Evolutionary conservation across 37 sponge, comb jelly and placozoan genomes (phyloP).

Genomic region (Chondrilla cf. caribensis): DNA sequence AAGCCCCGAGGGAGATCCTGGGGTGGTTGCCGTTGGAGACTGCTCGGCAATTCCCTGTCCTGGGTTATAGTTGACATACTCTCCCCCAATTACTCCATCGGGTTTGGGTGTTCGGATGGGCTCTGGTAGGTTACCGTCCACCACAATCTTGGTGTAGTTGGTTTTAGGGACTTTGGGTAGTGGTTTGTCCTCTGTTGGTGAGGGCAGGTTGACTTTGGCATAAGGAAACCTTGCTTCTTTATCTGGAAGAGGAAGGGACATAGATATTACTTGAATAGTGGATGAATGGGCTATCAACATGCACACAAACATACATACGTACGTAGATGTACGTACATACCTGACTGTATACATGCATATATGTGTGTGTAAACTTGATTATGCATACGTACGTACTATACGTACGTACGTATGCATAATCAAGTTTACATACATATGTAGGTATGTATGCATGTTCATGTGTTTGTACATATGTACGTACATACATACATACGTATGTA

Average conservation of each 20-base stretch:
- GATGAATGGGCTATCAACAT: no score
- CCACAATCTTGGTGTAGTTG: not conserved
- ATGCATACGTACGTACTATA: not conserved
- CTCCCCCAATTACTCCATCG: not conserved
- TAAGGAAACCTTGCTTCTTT: not conserved
- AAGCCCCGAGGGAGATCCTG: not conserved
- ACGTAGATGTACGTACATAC: not conserved
- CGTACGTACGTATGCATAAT: not conserved
- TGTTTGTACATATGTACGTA: not conserved
- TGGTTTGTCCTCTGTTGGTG: not conserved
- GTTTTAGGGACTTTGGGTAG: not conserved
- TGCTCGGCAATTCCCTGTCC: not conserved
- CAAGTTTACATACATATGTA: no score
- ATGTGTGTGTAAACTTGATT: not conserved
- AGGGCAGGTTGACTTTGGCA: not conserved
- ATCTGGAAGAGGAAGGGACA: not conserved
- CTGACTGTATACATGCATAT: not conserved
- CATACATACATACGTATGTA: not conserved
- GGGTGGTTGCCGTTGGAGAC: not conserved
- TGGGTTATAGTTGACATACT: conserved; percentile 21
- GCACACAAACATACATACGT: conserved; percentile 5
- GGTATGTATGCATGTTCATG: not conserved
- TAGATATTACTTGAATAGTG: not conserved
- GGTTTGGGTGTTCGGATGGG: no score
- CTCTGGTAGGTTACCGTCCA: not conserved